Evolutionary conservation across 2,797 vertebrate species (phyloP), one percentile per base, ranked within the genome.

Genomic region (Synaphobranchus kaupii): DNA sequence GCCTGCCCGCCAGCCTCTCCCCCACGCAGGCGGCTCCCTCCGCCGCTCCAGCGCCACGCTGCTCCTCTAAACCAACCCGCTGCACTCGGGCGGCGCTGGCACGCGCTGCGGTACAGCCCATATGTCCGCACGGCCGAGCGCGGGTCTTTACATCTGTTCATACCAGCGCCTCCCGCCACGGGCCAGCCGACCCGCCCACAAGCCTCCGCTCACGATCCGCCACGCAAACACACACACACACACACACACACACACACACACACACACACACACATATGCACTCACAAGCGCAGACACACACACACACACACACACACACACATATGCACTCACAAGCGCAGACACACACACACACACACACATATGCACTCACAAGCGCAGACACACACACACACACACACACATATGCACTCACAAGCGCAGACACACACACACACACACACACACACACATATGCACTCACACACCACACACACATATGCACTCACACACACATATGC

Each of bases 131-230:
- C 89, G 91, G 22, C 81, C 13, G 34, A 87, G 89, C 84, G 90
- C 89, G 86, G 90, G 91, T 89, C 88, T 88, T 88, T 91, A 84
- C 91, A 92, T 91, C 92, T 91, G 92, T 88, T 91, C 89, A 86
- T 90, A 90, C 73, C 87, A 89, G 87, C 86, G 76, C 86, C 87
- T 87, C 91, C 91, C 66, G 85, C 89, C 54, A 87, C 84, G 85
- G 89, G 87, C 87, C 84, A 73, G 87, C 85, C 66, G 89, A 90
- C 92, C 89, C 87, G 86, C 83, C 85, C 84, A n/a, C 84, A n/a
- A n/a, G 52, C 83, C 86, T 85, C 82, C 25, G 20, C 84, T 86
- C 86, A 71, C 20, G 44, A 78, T 13, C 48, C 10, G 25, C 60
- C 84, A 48, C 60, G 17, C 66, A 68, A 28, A 68, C 66, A 68